These are phyloP conservation scores for Mechanitis messenoides DNA, from an alignment of 2,888 invertebrate species.

Conservation along the genomic window DNA sequence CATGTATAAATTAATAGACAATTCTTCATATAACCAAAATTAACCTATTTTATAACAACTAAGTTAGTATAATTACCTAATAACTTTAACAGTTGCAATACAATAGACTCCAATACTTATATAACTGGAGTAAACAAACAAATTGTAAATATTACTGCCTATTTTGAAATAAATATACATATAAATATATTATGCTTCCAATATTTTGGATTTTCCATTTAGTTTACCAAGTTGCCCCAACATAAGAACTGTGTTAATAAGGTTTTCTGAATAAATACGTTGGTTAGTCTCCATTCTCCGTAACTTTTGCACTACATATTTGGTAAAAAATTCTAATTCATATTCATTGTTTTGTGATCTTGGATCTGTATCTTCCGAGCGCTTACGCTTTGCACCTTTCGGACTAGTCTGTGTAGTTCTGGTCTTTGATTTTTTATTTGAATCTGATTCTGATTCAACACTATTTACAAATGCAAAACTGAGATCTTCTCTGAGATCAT, in stretches of 20 bases:
- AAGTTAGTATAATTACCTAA: conserved; percentile 1
- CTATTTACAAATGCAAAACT: conserved; percentile 53
- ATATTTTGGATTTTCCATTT: conserved; percentile 65
- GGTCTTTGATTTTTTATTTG: conserved; percentile 39
- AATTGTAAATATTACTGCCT: conserved; percentile 20
- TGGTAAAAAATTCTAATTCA: conserved; percentile 69
- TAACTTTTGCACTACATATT: conserved; percentile 69
- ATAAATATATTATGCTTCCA: conserved; percentile 35
- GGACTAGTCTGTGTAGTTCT: conserved; percentile 42
- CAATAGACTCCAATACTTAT: background rate
- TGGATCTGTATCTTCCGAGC: conserved; percentile 40
- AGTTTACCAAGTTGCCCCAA: conserved; percentile 64
- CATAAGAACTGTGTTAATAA: conserved; percentile 72
- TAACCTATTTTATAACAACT: background rate
- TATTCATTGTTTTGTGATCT: conserved; percentile 51
- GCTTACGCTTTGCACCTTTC: conserved; percentile 47
- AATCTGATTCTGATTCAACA: conserved; percentile 29
- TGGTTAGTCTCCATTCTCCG: conserved; percentile 71
- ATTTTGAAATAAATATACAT: conserved; percentile 14
- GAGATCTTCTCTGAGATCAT: conserved; percentile 60
- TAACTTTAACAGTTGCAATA: background rate
- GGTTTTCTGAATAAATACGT: conserved; percentile 69
- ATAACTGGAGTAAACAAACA: conserved; percentile 10
- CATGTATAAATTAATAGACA: background rate
- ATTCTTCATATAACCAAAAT: background rate